phyloP scores from a whole-genome alignment of 1,140 invertebrate genomes.

The Drosophila tropicalis region DNA sequence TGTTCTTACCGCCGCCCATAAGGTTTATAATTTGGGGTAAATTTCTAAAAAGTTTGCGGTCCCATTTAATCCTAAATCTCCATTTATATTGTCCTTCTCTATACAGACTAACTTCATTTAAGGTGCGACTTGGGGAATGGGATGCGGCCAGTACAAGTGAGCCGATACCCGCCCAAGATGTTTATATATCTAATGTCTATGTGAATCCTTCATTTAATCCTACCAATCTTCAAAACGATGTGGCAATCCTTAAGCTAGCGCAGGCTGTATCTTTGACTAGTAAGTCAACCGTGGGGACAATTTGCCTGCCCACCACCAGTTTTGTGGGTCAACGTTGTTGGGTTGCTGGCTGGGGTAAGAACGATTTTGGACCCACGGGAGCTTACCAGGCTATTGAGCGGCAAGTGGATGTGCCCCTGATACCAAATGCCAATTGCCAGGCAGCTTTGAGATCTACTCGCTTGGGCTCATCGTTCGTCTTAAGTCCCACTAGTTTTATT shows the following conservation, averaged over 20 bases:
- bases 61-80: no score
- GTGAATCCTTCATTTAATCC: conserved; percentile 88
- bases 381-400: conserved; percentile 88
- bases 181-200: conserved; percentile 84
- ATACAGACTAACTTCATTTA: conserved; percentile 76
- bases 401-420: conserved; percentile 88
- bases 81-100: neutral
- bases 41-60: conserved; percentile 60
- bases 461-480: conserved; percentile 86
- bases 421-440: conserved; percentile 87
- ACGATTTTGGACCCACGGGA: conserved; percentile 87
- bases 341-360: conserved; percentile 93
- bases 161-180: conserved; percentile 86
- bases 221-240: conserved; percentile 87
- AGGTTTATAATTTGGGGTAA: conserved; percentile 86
- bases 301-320: conserved; percentile 86
- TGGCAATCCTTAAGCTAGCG: conserved; percentile 87
- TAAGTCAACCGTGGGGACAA: conserved; percentile 88
- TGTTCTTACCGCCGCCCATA: conserved; percentile 89
- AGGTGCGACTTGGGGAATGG: conserved; percentile 89
- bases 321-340: conserved; percentile 88
- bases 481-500: conserved; percentile 88
- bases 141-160: conserved; percentile 86
- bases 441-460: conserved; percentile 86
- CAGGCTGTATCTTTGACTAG: conserved; percentile 85